Conservation (phyloP, 1,140 invertebrate species). For the Cecropterus lyciades region DNA sequence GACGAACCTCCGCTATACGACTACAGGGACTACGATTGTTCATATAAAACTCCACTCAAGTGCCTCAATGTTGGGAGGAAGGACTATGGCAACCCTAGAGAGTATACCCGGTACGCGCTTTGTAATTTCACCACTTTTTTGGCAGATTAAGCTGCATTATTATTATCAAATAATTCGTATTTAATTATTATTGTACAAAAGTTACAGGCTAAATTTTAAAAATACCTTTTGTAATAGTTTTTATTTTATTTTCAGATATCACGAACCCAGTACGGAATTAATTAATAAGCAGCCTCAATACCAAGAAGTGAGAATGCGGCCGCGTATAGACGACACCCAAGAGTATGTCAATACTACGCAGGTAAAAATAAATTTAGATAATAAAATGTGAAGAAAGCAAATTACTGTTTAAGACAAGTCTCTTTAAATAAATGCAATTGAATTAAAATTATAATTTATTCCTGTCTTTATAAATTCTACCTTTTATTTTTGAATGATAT, state of each 20-base stretch:
- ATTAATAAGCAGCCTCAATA: slow-evolving; percentile 73
- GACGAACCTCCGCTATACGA: slow-evolving; percentile 72
- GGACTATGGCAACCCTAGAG: slow-evolving; percentile 55
- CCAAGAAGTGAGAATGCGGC: slow-evolving; percentile 57
- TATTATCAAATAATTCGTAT: too few relatives aligned
- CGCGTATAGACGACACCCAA: slow-evolving; percentile 64
- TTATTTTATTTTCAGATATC: slow-evolving; percentile 56
- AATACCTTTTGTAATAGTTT: too few relatives aligned
- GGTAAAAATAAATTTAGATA: slow-evolving; percentile 29
- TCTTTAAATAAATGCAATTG: too few relatives aligned
- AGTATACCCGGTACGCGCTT: slow-evolving; percentile 69
- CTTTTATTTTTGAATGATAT: too few relatives aligned
- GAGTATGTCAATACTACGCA: slow-evolving; percentile 69
- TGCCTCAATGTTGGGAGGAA: slow-evolving; percentile 62
- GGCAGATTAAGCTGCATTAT: too few relatives aligned
- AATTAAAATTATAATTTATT: too few relatives aligned
- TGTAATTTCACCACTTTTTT: slow-evolving; percentile 10
- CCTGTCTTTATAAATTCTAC: too few relatives aligned
- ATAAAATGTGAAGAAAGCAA: too few relatives aligned
- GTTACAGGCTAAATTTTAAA: too few relatives aligned
- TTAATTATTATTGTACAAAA: too few relatives aligned
- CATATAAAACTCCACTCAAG: slow-evolving; percentile 66
- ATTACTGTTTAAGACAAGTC: too few relatives aligned
- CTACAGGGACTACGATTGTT: slow-evolving; percentile 69
- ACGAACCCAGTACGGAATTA: slow-evolving; percentile 66